Evolutionary conservation across 2,888 invertebrate genomes (phyloP), one percentile per base, ranked within the genome.

Genomic region (Ditula angustiorana): DNA sequence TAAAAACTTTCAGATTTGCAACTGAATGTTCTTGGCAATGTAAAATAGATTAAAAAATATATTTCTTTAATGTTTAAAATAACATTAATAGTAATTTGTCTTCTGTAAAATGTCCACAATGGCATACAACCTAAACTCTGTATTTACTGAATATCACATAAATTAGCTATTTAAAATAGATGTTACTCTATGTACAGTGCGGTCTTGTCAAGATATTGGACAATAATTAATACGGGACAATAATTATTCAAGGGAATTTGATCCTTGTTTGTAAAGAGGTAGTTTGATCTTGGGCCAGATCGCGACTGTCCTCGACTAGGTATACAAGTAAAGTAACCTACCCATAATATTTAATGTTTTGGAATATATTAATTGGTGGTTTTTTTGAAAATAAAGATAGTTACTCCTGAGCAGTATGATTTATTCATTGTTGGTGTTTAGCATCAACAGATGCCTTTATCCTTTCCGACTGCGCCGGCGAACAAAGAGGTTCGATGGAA

Each of bases 381-480:
- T 90, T 89, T 84, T 87, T 88, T 86, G 81, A 74, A 86, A 92
- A 91, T 90, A 92, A 91, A 92, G 81, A 87, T 90, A 91, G 88
- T 88, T 88, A 90, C 82, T 91, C 88, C 90, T 85, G 90, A 89
- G 89, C 90, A 91, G 74, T 85, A 75, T 83, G 75, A 75, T 79
- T 82, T 85, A 78, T 74, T 86, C 81, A 82, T 80, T 86, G 73
- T 73, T 73, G 61, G 56, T 55, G 16, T 19, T 16, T 0, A 0
- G 4, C 41, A 13, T 11, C 44, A 44, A 37, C 44, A 23, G 11
- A 33, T 21, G 33, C 55, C n/a, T 13, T 13, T 10, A 19, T n/a
- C 26, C 13, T n/a, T 2, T 13, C 10, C 7, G 11, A 11, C 11
- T 30, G n/a, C n/a, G n/a, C n/a, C n/a, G n/a, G n/a, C n/a, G n/a